Evolutionary conservation across 1,140 invertebrate genomes (phyloP), one percentile per base, ranked within the genome.

Genomic region (Tetramorium alpestre): DNA sequence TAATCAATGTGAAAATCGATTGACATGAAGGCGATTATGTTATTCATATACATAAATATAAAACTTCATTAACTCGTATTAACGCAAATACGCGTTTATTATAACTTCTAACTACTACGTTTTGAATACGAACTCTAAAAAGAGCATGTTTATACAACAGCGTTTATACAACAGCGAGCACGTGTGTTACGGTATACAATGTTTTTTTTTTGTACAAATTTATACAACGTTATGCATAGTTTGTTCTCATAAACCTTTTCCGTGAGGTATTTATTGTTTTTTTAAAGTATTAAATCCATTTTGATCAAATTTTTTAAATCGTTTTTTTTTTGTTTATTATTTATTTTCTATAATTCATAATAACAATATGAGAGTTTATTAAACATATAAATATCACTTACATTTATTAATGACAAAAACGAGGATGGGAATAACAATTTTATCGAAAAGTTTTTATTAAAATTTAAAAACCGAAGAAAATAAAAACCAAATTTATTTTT

Each of bases 61-160:
- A 72, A 72, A 73, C 49, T 73, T 56, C 1, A 73, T 73, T 73
- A 73, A 22, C 49, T 41, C 11, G 10, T n/a, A 41, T 73, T 73
- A 38, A 22, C 4, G 28, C 51, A 73, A 33, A 72, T 18, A 51
- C 49, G 33, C n/a, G 33, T 56, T 56, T 6, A 56, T 73, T 56
- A 73, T 49, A 28, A n/a, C 10, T 49, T 73, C 28, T 51, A 73
- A 54, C 56, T 73, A 73, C 5, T 73, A 11, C 28, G 1, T 54
- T 72, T 38, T 73, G 10, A 38, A 69, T 69, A 69, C 22, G 22
- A 69, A 56, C 5, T 73, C 33, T 54, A n/a, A 56, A 28, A 73
- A 73, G 7, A 38, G 11, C 51, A 28, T 33, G 33, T 33, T 33
- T 33, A 33, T 56, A 41, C 56, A 70, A 22, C 38, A 38, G 49